Evolutionary conservation across 1,140 invertebrate species (phyloP), one percentile per base, ranked within the genome.

Genomic region (Pseudachorutes palmiensis): DNA sequence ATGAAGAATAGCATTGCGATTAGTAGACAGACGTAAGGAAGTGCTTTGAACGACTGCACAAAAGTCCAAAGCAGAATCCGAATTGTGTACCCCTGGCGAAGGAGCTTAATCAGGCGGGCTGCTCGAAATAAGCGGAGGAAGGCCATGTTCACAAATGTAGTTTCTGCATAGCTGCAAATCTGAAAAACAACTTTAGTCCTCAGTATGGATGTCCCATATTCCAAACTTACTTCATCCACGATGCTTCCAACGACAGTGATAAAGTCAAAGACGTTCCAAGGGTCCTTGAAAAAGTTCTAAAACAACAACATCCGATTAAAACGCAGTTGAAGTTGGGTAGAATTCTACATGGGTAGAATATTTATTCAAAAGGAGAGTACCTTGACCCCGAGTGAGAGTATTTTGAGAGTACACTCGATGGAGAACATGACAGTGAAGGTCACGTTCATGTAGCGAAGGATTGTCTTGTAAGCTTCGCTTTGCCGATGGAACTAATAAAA

Each of bases 1-100:
- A 99, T 99, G 85, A 99, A 99, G 83, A 99, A 99, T 77, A 99
- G 84, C 96, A 99, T 99, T 65, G 94, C 94, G 78, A 99, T 99
- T 76, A 99, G 88, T 78, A 99, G 87, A 86, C 97, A 99, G 79
- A 99, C 97, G 82, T 99, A 99, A 75, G 97, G 97, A 83, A 99
- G 85, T 77, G 97, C 97, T 87, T 99, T 99, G 80, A 99, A 99
- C 78, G 95, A 98, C 84, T 99, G 97, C 76, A 99, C 93, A 81
- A 99, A 99, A 65, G 97, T 99, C 97, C 97, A 99, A 31, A 99
- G 85, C 65, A 99, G 85, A 79, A 99, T 98, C 79, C 97, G 84
- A 83, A 99, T 99, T 71, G 97, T 99, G 79, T 99, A 98, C 68
- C 97, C 97, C 84, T 99, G 97, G 71, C 97, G 86, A 68, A 99